phyloP scores from a whole-genome alignment of 2,888 invertebrate genomes.

The Caenorhabditis japonica region DNA sequence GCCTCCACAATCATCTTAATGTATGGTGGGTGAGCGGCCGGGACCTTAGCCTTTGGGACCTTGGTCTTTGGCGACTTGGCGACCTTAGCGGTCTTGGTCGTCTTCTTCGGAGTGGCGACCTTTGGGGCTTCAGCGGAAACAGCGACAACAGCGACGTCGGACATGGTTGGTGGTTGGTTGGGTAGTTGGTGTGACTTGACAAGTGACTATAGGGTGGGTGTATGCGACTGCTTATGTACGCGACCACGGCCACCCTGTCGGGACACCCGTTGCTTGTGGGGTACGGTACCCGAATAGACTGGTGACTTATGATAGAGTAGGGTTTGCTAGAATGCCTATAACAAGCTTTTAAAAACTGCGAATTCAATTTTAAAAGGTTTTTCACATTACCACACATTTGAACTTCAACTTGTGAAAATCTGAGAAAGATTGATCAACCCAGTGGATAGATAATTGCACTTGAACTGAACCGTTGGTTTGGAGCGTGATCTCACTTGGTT shows the following conservation, averaged over 20 bases:
- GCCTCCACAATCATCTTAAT: slow-evolving; percentile 78
- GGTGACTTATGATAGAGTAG: too few relatives aligned
- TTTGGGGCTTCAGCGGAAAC: slow-evolving; percentile 3
- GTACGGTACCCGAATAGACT: too few relatives aligned
- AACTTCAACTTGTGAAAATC: background rate
- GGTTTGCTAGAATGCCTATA: too few relatives aligned
- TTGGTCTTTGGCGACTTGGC: slow-evolving; percentile 16
- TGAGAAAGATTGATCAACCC: too few relatives aligned
- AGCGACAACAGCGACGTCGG: slow-evolving; percentile 6
- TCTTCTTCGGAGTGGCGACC: background rate
- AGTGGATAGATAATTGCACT: too few relatives aligned
- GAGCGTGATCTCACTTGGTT: too few relatives aligned
- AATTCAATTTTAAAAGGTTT: background rate
- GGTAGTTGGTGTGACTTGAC: background rate
- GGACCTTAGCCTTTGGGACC: slow-evolving; percentile 15
- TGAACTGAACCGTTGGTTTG: too few relatives aligned
- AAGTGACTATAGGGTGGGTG: slow-evolving; percentile 3
- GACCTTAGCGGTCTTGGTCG: slow-evolving; percentile 3
- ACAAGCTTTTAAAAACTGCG: too few relatives aligned
- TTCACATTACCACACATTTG: background rate
- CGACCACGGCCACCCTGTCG: background rate
- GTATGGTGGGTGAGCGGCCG: slow-evolving; percentile 76
- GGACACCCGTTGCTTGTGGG: slow-evolving; percentile 5
- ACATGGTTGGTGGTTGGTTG: slow-evolving; percentile 7
- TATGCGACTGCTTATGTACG: background rate